Conservation (phyloP, 2,888 invertebrate genomes). For the Hypselothyrea guttata region DNA sequence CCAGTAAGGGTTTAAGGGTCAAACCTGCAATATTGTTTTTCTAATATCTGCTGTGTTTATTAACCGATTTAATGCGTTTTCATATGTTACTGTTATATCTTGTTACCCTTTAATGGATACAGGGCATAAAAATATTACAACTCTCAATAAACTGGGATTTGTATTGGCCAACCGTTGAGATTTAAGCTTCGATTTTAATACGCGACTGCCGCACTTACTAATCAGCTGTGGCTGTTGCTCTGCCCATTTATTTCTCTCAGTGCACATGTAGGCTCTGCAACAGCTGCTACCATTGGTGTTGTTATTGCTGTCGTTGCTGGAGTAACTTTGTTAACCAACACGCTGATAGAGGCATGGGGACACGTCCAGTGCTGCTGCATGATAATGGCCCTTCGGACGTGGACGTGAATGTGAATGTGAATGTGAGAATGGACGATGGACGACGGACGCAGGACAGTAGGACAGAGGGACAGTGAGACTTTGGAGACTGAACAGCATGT, state of each 20-base stretch:
- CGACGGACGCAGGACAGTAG: conserved; percentile 39
- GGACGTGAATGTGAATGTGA: conserved; percentile 13
- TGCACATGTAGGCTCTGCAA: conserved; percentile 16
- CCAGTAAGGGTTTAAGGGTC: too few species aligned
- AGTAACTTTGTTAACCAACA: conserved; percentile 51
- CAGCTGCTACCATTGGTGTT: conserved; percentile 1
- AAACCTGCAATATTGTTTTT: too few species aligned
- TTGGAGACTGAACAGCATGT: conserved; percentile 41
- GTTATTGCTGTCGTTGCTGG: conserved; percentile 26
- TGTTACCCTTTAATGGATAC: too few species aligned
- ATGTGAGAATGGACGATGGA: conserved; percentile 11
- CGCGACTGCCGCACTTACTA: too few species aligned
- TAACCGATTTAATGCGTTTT: too few species aligned
- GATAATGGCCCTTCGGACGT: conserved; percentile 51
- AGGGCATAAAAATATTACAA: too few species aligned
- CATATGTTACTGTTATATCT: too few species aligned
- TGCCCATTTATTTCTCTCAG: conserved; percentile 16
- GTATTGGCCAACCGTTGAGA: too few species aligned
- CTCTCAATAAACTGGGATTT: too few species aligned
- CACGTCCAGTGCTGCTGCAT: conserved; percentile 41
- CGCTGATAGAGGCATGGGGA: conserved; percentile 28
- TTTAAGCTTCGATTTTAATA: too few species aligned
- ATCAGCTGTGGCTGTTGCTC: not conserved
- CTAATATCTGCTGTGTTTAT: too few species aligned
- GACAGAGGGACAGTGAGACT: too few species aligned